Evolutionary conservation across 1,140 invertebrate genomes (phyloP), one percentile per base, ranked within the genome.

Genomic region (Drosophila paulistorum): DNA sequence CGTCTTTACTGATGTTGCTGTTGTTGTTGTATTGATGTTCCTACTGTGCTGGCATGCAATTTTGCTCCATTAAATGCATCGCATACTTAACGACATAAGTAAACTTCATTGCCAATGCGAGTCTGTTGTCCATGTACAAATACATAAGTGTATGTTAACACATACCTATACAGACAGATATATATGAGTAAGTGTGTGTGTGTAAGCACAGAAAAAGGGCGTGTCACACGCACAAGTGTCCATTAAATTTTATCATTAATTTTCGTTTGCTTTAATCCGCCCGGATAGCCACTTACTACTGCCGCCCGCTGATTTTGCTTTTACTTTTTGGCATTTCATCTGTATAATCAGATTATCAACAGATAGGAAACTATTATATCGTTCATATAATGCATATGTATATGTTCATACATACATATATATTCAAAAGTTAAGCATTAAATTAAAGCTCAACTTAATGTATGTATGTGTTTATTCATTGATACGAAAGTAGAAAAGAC

Each of bases 171-270:
- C 65, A 3, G 2, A 26, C 2, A 26, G 23, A 26, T 26, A 58
- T 55, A 48, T 59, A 63, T 51, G 30, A 14, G 63, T 41, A 11
- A 17, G 23, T 23, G 41, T 14, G 4, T 20, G 13, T 11, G 23
- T 51, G 45, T 20, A 26, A 39, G 6, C 57, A 35, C 13, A 57
- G 33, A 39, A 17, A 17, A 51, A 23, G 74, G 74, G 74, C 62
- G 63, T 71, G 74, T 68, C 48, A 63, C 58, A 65, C 61, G 35
- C 68, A 68, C 67, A 87, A 85, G 82, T 87, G 82, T 81, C 79
- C 82, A 87, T 85, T 85, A 87, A 85, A 86, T 82, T 76, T 79
- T 72, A 69, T 79, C 79, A 82, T 87, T 79, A 87, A 87, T 87
- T 86, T 87, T 87, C 79, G 68, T 85, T 81, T 81, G 79, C 45